Evolutionary conservation across 1,140 invertebrate species (phyloP), one percentile per base, ranked within the genome.

Genomic region (Harpegnathos saltator): DNA sequence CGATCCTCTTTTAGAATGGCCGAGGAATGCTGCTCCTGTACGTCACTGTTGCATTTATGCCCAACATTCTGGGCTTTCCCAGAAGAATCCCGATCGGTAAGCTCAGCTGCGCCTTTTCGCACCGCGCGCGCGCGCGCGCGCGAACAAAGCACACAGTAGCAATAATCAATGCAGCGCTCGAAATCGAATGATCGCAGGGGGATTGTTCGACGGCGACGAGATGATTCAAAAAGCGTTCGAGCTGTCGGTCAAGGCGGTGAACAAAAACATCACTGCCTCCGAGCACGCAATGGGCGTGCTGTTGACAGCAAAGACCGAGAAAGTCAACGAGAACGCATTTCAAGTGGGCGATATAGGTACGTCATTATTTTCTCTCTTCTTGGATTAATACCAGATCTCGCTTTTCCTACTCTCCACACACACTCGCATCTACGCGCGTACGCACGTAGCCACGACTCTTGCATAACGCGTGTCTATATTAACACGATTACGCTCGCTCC

Each of bases 181-280:
- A 61, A 59, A 74, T 62, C 52, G 11, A 68, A 78, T 50, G 14
- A 73, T 77, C 38, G 56, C 56, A 91, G 90, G 90, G 4, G 90
- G 86, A 62, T 56, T 91, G 22, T 90, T 91, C 48, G 90, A 91
- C 5, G 71, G 71, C 11, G 84, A 90, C 50, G 78, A 88, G 11
- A 54, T 44, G 19, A 66, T 90, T 33, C 54, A 86, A 68, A 86
- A 73, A 75, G 80, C 84, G 1, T 90, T 91, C 61, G 74, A 90
- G 29, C 56, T 87, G 29, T 87, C 88, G 26, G 56, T 83, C 22
- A 77, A 77, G 58, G 17, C 85, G 12, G 72, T 89, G 19, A 89
- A 91, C 38, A 88, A 22, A 54, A 85, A 90, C 19, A 83, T 83
- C 11, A 68, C 83, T 59, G 14, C 22, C 11, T 62, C 56, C 50